phyloP scores from a whole-genome alignment of 2,797 vertebrate species.

The Potorous gilbertii region DNA sequence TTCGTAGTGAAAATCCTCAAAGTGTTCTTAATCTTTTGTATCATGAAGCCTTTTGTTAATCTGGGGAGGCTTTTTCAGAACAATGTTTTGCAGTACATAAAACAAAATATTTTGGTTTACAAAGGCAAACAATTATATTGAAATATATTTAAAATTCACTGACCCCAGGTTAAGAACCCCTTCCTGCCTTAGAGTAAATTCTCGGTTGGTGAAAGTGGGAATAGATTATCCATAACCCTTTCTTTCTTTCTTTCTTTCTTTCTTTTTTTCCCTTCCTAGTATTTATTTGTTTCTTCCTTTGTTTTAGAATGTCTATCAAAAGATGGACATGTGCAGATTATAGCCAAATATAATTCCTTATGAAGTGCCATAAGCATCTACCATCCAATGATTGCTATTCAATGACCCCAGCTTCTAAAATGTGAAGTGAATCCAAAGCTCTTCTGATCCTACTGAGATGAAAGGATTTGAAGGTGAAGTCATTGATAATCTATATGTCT shows the following conservation, averaged over 20 bases:
- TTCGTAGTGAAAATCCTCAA: neutral
- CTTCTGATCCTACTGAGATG: neutral
- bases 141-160: neutral
- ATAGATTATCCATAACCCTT: neutral
- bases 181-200: neutral
- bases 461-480: neutral
- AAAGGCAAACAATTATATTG: neutral
- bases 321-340: neutral
- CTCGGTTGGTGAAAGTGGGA: neutral
- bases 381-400: neutral
- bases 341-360: neutral
- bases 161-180: neutral
- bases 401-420: neutral
- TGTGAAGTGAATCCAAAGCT: neutral
- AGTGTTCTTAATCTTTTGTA: neutral
- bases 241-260: neutral
- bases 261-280: neutral
- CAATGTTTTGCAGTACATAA: neutral
- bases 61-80: neutral
- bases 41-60: neutral
- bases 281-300: neutral
- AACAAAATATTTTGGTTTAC: neutral
- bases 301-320: neutral
- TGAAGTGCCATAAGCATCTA: neutral
- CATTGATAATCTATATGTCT: neutral